Evolutionary conservation across 2,888 invertebrate species (phyloP).

Genomic region (Xanthia togata): DNA sequence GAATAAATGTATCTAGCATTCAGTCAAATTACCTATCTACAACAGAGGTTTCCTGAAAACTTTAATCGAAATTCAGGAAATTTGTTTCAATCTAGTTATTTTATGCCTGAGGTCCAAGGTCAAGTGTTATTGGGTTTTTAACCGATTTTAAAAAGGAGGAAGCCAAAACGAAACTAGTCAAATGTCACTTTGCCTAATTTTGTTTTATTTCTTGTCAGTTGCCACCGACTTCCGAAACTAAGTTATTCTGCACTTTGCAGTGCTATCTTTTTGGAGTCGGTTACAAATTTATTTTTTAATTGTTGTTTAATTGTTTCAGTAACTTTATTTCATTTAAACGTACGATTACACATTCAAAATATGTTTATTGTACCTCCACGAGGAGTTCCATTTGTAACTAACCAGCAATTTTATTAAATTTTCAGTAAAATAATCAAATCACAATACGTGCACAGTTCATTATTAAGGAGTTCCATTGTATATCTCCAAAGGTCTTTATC

Average conservation of each 20-base stretch:
- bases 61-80: neutral
- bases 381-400: neutral
- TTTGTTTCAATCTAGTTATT: neutral
- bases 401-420: neutral
- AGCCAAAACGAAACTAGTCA: too few relatives aligned
- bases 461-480: neutral
- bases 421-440: neutral
- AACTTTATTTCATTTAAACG: too few relatives aligned
- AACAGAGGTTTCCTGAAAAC: neutral
- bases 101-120: neutral
- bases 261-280: neutral
- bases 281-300: neutral
- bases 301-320: too few relatives aligned
- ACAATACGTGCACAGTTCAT: neutral
- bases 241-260: neutral
- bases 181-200: neutral
- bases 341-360: too few relatives aligned
- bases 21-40: neutral
- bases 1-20: neutral
- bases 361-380: too few relatives aligned
- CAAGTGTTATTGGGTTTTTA: neutral
- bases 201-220: neutral
- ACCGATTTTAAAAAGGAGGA: neutral
- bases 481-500: neutral
- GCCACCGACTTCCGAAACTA: neutral